A percentile compares a stretch with the other conserved stretches of the same genome.
phyloP scores from a whole-genome alignment of 2,888 invertebrate species.

The Beris chalybata region DNA sequence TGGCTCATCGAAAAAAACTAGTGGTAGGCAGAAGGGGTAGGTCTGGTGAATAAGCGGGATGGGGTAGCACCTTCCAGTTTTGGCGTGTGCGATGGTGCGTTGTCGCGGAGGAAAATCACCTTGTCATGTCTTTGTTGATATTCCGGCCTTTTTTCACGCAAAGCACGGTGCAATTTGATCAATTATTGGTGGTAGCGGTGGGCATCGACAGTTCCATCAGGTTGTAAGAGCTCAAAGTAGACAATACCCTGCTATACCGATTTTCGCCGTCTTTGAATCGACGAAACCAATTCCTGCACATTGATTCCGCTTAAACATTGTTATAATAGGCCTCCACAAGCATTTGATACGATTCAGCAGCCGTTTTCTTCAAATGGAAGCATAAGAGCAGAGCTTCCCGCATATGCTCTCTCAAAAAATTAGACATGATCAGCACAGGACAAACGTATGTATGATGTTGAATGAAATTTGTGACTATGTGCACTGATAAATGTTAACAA shows the following conservation, averaged over 20 bases:
- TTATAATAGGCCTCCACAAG: not conserved
- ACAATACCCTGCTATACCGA: constrained; percentile 5
- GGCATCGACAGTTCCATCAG: constrained; percentile 14
- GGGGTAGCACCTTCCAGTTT: not conserved
- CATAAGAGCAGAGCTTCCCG: constrained; percentile 3
- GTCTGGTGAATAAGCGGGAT: constrained; percentile 16
- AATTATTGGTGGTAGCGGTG: constrained; percentile 16
- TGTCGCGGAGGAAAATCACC: too few species aligned
- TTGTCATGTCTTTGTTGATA: too few species aligned
- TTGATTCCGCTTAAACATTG: not conserved
- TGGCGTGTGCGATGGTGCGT: too few species aligned
- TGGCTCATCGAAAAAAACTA: too few species aligned
- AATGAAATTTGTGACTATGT: not conserved
- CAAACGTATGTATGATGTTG: too few species aligned
- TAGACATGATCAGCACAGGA: not conserved
- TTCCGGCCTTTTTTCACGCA: too few species aligned
- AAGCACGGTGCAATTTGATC: too few species aligned
- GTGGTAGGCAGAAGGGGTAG: constrained; percentile 16
- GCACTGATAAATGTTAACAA: constrained; percentile 7
- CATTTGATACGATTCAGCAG: constrained; percentile 6
- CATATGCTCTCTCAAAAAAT: not conserved
- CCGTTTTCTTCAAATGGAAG: constrained; percentile 8
- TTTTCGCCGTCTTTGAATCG: constrained; percentile 8
- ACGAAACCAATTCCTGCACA: constrained; percentile 1
- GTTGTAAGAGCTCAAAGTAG: constrained; percentile 4